A percentile compares a stretch with the other conserved stretches of the same genome.
phyloP scores from a whole-genome alignment of 2,888 invertebrate species.

The Ennomos quercinarius region DNA sequence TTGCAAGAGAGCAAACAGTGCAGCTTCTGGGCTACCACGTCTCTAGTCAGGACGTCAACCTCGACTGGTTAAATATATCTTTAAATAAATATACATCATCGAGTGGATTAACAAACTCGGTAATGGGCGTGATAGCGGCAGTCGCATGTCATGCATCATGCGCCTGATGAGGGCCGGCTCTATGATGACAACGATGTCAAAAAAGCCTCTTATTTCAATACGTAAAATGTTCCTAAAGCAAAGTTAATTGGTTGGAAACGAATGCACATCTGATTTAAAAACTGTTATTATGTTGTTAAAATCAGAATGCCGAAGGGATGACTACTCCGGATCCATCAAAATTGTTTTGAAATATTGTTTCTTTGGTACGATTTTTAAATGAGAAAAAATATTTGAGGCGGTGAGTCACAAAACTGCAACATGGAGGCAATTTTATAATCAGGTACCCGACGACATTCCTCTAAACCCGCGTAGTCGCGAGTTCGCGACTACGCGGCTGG shows the following conservation, averaged over 20 bases:
- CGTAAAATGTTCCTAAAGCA: conserved; percentile 32
- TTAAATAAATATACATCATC: conserved; percentile 55
- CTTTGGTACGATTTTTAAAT: conserved; percentile 26
- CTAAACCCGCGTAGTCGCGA: conserved; percentile 56
- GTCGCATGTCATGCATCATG: conserved; percentile 51
- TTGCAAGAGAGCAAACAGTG: conserved; percentile 52
- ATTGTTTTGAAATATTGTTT: conserved; percentile 41
- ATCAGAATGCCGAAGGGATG: conserved; percentile 44
- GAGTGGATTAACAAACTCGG: conserved; percentile 52
- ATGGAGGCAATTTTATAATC: conserved; percentile 74
- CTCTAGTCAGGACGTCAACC: conserved; percentile 45
- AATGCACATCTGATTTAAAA: conserved; percentile 40
- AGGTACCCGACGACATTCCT: conserved; percentile 75
- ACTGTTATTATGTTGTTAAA: conserved; percentile 52
- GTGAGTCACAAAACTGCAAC: conserved; percentile 74
- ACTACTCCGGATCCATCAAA: conserved; percentile 35
- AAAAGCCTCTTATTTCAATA: conserved; percentile 38
- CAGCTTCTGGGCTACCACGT: conserved; percentile 43
- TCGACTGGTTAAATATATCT: conserved; percentile 46
- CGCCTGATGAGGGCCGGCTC: conserved; percentile 50
- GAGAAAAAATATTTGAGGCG: conserved; percentile 55
- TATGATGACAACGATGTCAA: conserved; percentile 47
- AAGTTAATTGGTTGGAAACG: conserved; percentile 42
- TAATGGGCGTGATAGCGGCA: conserved; percentile 53
- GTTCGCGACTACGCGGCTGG: conserved; percentile 49